Evolutionary conservation across 2,113 vertebrate genomes (phyloP).

Genomic region (Sakesphorus luctuosus): DNA sequence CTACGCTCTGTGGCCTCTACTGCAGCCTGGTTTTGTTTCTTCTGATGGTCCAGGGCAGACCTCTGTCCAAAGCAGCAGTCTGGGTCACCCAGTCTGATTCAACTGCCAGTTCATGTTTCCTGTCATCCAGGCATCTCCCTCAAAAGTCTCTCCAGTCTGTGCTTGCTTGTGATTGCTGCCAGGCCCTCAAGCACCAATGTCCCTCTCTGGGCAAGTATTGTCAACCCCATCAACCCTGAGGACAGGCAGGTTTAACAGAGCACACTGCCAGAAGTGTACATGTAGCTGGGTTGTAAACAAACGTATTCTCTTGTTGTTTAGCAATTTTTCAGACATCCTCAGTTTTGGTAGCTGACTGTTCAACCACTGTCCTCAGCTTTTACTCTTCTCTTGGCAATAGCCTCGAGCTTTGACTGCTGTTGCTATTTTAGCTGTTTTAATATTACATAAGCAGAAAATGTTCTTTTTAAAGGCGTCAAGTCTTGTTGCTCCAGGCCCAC

Average conservation of each 20-base stretch:
- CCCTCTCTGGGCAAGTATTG: background rate
- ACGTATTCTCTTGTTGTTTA: background rate
- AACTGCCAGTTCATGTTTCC: background rate
- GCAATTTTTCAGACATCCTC: background rate
- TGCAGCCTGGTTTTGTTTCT: background rate
- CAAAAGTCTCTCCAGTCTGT: background rate
- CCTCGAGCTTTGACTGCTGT: slow-evolving; percentile 24
- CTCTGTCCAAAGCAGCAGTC: background rate
- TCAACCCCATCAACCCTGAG: background rate
- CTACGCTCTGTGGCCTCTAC: background rate
- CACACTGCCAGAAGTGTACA: background rate
- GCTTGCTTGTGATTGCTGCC: background rate
- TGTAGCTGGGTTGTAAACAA: background rate
- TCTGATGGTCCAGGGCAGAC: background rate
- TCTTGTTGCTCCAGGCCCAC: slow-evolving; percentile 33
- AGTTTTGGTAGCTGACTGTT: background rate
- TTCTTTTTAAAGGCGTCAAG: slow-evolving; percentile 26
- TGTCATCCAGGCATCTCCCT: background rate
- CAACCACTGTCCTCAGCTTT: slow-evolving; percentile 2
- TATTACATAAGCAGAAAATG: slow-evolving; percentile 50
- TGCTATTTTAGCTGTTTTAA: slow-evolving; percentile 54
- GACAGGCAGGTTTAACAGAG: background rate
- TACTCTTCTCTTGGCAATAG: background rate
- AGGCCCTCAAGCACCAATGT: background rate
- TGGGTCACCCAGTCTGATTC: background rate